Conservation (phyloP, 2,797 vertebrate genomes). For the Serranus cabrilla region DNA sequence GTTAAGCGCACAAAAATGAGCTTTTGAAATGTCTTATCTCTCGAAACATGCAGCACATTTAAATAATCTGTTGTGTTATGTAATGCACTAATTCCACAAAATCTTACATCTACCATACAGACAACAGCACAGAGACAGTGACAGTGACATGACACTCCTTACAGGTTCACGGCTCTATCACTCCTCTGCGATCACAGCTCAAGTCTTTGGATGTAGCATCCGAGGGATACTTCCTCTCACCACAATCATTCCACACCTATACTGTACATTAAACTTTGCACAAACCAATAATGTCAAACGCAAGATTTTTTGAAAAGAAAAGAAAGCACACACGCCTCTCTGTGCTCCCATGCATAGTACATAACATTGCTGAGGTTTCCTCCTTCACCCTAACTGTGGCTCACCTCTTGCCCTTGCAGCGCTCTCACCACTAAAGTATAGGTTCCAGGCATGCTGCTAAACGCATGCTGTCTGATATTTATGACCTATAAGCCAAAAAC, state of each 20-base stretch:
- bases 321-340: neutral
- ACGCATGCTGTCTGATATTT: slow-evolving; percentile 66
- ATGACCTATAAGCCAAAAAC: slow-evolving; percentile 55
- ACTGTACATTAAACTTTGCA: neutral
- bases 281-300: slow-evolving; percentile 2
- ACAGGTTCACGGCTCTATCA: slow-evolving; percentile 2
- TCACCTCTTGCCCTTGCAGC: slow-evolving; percentile 68
- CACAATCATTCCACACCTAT: neutral
- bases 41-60: neutral
- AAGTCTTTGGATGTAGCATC: neutral
- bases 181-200: neutral
- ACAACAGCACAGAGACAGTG: neutral
- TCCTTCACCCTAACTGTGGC: slow-evolving; percentile 32
- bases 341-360: slow-evolving; percentile 15
- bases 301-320: neutral
- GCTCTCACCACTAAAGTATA: slow-evolving; percentile 68
- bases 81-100: neutral
- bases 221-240: neutral
- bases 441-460: slow-evolving; percentile 58
- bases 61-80: neutral
- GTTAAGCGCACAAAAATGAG: neutral
- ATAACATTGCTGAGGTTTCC: slow-evolving; percentile 46
- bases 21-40: neutral
- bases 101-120: neutral
- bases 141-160: neutral